Conservation (phyloP, 1,140 invertebrate species). For the Melipona quadrifasciata region DNA sequence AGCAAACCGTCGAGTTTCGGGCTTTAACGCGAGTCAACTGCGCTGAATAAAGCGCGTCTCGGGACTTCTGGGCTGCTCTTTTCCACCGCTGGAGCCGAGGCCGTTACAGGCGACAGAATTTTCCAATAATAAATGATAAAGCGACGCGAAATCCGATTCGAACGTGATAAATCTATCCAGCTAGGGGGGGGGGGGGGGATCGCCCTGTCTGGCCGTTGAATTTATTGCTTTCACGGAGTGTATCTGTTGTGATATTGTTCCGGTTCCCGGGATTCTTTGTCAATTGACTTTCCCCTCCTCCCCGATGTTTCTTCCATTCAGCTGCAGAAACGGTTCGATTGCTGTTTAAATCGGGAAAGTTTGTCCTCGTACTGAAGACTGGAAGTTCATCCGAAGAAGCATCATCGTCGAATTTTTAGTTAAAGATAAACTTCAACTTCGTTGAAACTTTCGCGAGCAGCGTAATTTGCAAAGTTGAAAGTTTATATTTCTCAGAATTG, state of each 20-base stretch:
- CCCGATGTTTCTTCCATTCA: background rate
- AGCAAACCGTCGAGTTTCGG: background rate
- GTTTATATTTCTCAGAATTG: too few relatives aligned
- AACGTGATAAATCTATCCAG: slow-evolving; percentile 46
- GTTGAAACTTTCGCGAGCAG: too few relatives aligned
- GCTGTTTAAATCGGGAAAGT: background rate
- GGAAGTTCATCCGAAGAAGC: background rate
- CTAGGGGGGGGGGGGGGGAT: background rate
- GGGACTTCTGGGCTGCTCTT: background rate
- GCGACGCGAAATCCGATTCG: slow-evolving; percentile 26
- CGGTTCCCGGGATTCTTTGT: background rate
- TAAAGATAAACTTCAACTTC: too few relatives aligned
- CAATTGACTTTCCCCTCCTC: background rate
- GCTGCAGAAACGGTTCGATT: background rate
- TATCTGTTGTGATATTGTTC: background rate
- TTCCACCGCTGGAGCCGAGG: background rate
- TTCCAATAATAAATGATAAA: slow-evolving; percentile 53
- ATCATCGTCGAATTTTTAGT: too few relatives aligned
- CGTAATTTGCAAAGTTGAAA: too few relatives aligned
- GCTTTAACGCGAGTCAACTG: slow-evolving; percentile 34
- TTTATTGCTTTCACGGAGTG: slow-evolving; percentile 18
- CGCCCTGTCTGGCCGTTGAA: slow-evolving; percentile 7
- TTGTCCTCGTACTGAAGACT: background rate
- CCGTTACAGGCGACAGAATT: slow-evolving; percentile 19
- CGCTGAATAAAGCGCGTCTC: slow-evolving; percentile 23